phyloP scores from a whole-genome alignment of 2,888 invertebrate species.

The Drosophila fulvimacula region DNA sequence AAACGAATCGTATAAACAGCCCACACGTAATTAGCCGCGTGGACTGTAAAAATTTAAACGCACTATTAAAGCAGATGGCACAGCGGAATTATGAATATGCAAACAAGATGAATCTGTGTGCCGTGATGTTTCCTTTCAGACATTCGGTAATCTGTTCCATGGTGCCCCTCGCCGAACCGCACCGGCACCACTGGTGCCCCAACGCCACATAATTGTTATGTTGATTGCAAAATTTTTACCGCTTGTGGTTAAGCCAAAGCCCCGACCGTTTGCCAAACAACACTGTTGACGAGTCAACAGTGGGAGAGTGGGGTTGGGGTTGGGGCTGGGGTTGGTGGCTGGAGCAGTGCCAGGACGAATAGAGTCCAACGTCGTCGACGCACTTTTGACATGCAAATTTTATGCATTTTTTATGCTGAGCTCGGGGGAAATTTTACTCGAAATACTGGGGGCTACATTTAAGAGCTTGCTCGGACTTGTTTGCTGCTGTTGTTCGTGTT shows the following conservation, averaged over 20 bases:
- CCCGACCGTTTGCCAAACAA: conserved; percentile 52
- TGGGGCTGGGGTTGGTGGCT: not conserved
- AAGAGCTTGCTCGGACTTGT: conserved; percentile 27
- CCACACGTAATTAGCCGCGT: conserved; percentile 68
- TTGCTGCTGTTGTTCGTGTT: conserved; percentile 36
- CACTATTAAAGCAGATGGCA: conserved; percentile 59
- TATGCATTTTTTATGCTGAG: conserved; percentile 59
- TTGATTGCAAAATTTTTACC: conserved; percentile 71
- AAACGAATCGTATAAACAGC: conserved; percentile 51
- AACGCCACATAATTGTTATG: conserved; percentile 69
- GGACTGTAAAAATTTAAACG: conserved; percentile 64
- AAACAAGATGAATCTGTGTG: conserved; percentile 56
- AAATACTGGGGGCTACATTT: conserved; percentile 34
- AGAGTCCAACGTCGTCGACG: conserved; percentile 53
- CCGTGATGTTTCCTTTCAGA: conserved; percentile 40
- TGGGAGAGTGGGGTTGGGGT: not conserved
- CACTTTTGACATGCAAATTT: conserved; percentile 79
- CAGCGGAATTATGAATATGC: conserved; percentile 33
- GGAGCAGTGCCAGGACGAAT: conserved; percentile 27
- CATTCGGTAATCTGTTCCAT: conserved; percentile 53
- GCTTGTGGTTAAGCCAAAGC: conserved; percentile 51
- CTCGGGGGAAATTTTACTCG: conserved; percentile 39
- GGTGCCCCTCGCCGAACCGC: not conserved
- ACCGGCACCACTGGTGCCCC: not conserved
- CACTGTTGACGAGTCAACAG: conserved; percentile 34